Conservation (phyloP, 2,888 invertebrate species). For the Tridacna crocea region DNA sequence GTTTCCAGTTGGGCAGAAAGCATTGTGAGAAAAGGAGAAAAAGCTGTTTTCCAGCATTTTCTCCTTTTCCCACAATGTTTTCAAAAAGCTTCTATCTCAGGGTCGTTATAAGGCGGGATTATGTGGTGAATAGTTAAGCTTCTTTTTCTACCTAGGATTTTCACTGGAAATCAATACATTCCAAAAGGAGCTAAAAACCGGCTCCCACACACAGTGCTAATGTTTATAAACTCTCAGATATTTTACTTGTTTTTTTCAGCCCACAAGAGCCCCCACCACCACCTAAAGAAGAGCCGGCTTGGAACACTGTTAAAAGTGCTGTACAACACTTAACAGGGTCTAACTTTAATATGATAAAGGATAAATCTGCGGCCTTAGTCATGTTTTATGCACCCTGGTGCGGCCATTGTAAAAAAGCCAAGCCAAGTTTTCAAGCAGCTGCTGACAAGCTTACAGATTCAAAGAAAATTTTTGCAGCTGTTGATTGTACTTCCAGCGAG, state of each 20-base stretch:
- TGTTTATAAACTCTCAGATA: no score
- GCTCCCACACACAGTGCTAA: no score
- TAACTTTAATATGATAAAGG: constrained; percentile 90
- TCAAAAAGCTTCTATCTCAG: no score
- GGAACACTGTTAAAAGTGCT: constrained; percentile 89
- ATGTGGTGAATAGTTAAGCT: no score
- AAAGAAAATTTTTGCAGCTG: constrained; percentile 90
- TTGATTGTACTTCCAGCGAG: constrained; percentile 88
- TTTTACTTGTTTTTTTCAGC: constrained; percentile 70
- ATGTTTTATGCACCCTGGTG: constrained; percentile 98
- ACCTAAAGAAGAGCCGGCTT: constrained; percentile 89
- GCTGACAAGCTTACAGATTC: constrained; percentile 88
- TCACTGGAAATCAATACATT: no score
- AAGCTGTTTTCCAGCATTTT: no score
- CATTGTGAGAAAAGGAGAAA: no score
- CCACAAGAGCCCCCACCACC: constrained; percentile 91
- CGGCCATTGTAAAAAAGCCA: constrained; percentile 93
- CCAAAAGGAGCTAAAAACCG: no score
- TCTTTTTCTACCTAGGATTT: no score
- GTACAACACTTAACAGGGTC: constrained; percentile 91
- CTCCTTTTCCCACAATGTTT: no score
- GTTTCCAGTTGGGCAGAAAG: no score
- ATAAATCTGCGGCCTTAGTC: constrained; percentile 92
- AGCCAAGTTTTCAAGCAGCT: constrained; percentile 92
- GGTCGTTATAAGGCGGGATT: no score